phyloP scores from a whole-genome alignment of 2,113 vertebrate genomes.

The Neofelis nebulosa region DNA sequence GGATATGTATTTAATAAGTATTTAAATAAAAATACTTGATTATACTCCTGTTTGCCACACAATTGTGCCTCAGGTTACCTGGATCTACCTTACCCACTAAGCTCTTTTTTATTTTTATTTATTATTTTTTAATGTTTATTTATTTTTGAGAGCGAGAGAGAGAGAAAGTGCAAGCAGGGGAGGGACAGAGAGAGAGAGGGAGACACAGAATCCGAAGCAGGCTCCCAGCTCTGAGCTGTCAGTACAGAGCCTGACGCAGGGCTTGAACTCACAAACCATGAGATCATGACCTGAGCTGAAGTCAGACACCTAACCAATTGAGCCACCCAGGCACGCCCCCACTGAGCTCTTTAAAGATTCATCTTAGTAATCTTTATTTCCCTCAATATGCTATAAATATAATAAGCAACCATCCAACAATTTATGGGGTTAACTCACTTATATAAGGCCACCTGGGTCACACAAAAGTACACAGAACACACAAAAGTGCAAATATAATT shows the following conservation, averaged over 20 bases:
- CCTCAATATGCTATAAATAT: neutral
- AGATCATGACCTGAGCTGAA: no score
- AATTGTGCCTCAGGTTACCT: neutral
- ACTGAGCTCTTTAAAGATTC: neutral
- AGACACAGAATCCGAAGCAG: no score
- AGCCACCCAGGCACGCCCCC: neutral
- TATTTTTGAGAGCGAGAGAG: no score
- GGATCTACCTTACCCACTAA: neutral
- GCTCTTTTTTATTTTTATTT: neutral
- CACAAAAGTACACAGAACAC: neutral
- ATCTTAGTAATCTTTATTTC: neutral
- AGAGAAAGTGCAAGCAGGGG: no score
- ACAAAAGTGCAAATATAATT: neutral
- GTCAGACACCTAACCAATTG: no score
- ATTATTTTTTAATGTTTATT: no score
- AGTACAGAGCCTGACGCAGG: no score
- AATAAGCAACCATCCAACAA: neutral
- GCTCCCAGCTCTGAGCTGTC: no score
- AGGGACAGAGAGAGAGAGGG: no score
- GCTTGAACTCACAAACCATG: no score
- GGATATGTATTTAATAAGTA: neutral
- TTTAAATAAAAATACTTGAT: slow-evolving; percentile 10
- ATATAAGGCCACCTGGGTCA: neutral
- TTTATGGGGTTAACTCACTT: neutral
- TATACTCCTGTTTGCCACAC: neutral